Percentiles rank a stretch among this genome's conserved stretches.
Conservation (phyloP, 2,113 vertebrate genomes). For the Puntigrus tetrazona region DNA sequence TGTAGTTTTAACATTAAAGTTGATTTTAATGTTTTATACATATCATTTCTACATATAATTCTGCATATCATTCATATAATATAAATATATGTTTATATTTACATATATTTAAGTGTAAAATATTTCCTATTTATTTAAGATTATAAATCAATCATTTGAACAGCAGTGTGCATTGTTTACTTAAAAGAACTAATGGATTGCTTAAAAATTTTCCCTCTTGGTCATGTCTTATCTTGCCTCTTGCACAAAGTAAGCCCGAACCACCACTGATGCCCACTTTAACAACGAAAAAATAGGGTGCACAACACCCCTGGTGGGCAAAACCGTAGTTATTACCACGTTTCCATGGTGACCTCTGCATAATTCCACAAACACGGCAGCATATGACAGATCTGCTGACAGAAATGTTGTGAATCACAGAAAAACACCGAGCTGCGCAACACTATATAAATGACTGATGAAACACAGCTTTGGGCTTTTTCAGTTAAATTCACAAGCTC, state of each 20-base stretch:
- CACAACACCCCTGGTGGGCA: neutral
- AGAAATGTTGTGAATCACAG: neutral
- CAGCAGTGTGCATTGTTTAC: neutral
- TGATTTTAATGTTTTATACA: too few relatives aligned
- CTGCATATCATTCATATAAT: too few relatives aligned
- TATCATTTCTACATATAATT: too few relatives aligned
- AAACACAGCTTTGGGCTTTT: neutral
- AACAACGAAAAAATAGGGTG: neutral
- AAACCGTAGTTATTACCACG: neutral
- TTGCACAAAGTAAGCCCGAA: neutral
- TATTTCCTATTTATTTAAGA: too few relatives aligned
- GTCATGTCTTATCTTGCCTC: neutral
- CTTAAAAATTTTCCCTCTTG: neutral
- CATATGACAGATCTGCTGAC: neutral
- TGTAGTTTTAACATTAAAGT: too few relatives aligned
- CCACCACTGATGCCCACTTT: neutral
- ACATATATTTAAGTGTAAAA: too few relatives aligned
- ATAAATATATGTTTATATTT: too few relatives aligned
- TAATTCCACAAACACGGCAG: neutral
- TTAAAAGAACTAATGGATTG: neutral
- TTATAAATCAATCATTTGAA: too few relatives aligned
- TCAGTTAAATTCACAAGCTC: neutral
- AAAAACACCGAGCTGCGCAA: neutral
- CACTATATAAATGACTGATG: neutral
- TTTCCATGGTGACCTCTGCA: slow-evolving; percentile 6